A percentile compares a stretch with the other conserved stretches of the same genome.
phyloP scores from a whole-genome alignment of 2,113 vertebrate genomes.

The Myotis lucifugus region DNA sequence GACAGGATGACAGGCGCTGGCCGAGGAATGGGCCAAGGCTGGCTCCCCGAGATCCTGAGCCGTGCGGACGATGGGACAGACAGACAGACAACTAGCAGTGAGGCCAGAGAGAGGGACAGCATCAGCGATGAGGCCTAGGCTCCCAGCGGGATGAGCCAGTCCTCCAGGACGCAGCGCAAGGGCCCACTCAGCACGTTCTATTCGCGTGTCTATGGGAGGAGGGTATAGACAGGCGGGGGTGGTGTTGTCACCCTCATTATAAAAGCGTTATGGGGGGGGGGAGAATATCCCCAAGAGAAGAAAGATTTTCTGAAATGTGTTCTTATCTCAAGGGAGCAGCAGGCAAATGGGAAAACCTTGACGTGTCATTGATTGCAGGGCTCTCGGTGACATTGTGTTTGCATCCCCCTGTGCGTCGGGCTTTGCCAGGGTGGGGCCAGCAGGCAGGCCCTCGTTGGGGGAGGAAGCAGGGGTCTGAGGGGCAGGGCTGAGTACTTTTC shows the following conservation, averaged over 20 bases:
- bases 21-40: neutral
- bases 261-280: neutral
- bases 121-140: accelerated
- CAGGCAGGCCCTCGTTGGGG: neutral
- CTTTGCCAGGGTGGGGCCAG: neutral
- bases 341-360: slow-evolving; percentile 30
- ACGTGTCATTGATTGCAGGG: slow-evolving; percentile 35
- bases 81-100: neutral
- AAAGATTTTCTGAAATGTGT: slow-evolving; percentile 50
- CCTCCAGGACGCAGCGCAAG: neutral
- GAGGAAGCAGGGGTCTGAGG: neutral
- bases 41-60: neutral
- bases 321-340: slow-evolving; percentile 23
- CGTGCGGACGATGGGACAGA: neutral
- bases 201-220: neutral
- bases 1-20: neutral
- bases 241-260: neutral
- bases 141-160: accelerated
- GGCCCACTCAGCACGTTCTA: neutral
- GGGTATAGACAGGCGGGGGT: neutral
- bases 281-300: slow-evolving; percentile 14
- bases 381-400: neutral
- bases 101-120: too few relatives aligned
- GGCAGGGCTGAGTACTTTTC: slow-evolving; percentile 32
- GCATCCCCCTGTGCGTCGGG: neutral